Evolutionary conservation across 2,888 invertebrate species (phyloP), one percentile per base, ranked within the genome.

Genomic region (Ypsolopha scabrella): DNA sequence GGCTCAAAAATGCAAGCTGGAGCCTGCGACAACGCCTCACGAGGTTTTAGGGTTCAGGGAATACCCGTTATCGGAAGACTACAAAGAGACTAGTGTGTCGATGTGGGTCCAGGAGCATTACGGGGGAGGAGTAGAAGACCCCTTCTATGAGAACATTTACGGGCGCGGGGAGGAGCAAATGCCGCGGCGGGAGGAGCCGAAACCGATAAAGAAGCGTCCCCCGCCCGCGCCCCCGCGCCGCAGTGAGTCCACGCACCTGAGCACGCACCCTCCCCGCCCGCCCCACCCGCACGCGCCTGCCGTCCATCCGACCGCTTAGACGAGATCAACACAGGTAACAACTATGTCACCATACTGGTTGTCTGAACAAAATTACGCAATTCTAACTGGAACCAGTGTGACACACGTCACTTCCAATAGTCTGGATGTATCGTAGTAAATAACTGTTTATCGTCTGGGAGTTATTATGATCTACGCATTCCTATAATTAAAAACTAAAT

Each of bases 21-120:
- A 96, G 71, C 91, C 92, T 10, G 91, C 93, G n/a, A 94, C 95
- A 1, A 94, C 94, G 41, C 96, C 96, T 0, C 95, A 96, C 67
- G 95, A 96, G 71, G 96, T 97, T 2, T 88, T 97, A 7, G 96
- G 96, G 0, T 96, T 97, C 68, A 88, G 96, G 7, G 94, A 95
- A 68, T 94, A 94, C 36, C 91, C 93, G 6, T 87, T 91, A 34
- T 80, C 90, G 1, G 91, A 91, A 8, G 91, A 92, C 61, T 93
- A 93, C 63, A 90, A 92, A 55, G 93, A 93, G 68, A 92, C 93
- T 3, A 95, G 94, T 64, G 95, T 95, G 1, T 94, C 94, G 14
- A 94, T 94, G 74, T 95, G 95, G 95, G 94, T 95, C 51, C 92
- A 94, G 64, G 95, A 95, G 69, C 95, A 95, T 66, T 95, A 95